phyloP scores from a whole-genome alignment of 2,888 invertebrate species.

The Cenopis cana region DNA sequence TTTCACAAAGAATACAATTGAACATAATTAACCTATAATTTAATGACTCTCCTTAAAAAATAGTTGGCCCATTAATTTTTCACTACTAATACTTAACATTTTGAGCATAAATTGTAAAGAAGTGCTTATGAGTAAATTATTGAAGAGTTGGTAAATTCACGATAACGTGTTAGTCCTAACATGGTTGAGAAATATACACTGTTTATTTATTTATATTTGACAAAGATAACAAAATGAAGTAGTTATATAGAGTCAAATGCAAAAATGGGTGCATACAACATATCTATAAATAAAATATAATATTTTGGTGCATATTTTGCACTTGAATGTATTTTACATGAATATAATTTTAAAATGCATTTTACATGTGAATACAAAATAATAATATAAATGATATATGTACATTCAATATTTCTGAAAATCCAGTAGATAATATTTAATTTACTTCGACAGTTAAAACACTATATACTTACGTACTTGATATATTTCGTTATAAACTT shows the following conservation, averaged over 20 bases:
- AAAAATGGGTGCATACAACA: no score
- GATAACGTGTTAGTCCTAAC: no score
- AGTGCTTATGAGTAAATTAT: neutral
- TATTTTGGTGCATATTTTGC: no score
- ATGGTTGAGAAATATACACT: no score
- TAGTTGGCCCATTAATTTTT: constrained; percentile 12
- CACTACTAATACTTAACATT: neutral
- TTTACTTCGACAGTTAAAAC: constrained; percentile 2
- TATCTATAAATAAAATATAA: no score
- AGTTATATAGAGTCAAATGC: neutral
- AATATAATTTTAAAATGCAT: constrained; percentile 1
- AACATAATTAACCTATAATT: neutral
- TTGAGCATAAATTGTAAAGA: constrained; percentile 12
- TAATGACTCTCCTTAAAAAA: neutral
- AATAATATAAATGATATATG: constrained; percentile 2
- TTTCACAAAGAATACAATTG: neutral
- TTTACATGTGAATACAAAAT: constrained; percentile 15
- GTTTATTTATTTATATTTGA: no score
- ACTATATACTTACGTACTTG: constrained; percentile 2
- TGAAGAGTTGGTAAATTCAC: neutral
- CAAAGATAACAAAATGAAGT: neutral
- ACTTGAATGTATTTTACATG: no score
- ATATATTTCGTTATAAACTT: constrained; percentile 15
- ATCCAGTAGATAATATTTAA: constrained; percentile 11
- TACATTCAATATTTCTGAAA: neutral